A percentile compares a stretch with the other conserved stretches of the same genome.
Evolutionary conservation across 2,797 vertebrate species (phyloP).

Genomic region (Peromyscus melanophrys): DNA sequence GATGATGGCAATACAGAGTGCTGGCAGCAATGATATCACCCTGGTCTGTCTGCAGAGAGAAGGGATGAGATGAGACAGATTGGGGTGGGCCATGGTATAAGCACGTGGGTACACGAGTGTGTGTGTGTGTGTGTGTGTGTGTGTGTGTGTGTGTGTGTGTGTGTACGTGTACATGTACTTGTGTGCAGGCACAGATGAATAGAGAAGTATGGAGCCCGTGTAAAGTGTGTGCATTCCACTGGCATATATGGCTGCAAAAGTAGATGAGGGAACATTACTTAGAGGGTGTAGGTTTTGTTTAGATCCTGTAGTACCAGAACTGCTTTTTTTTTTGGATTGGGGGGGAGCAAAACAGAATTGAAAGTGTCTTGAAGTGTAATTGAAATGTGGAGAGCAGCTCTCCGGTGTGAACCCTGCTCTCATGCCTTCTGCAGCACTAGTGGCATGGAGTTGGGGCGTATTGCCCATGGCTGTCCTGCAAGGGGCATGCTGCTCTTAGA

Average conservation of each 20-base stretch:
- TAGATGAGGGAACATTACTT: neutral
- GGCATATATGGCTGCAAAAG: neutral
- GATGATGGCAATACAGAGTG: accelerated
- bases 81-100: neutral
- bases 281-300: neutral
- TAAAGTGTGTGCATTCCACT: neutral
- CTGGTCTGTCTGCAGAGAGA: neutral
- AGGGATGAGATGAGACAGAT: neutral
- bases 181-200: too few relatives aligned
- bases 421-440: neutral
- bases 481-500: neutral
- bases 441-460: neutral
- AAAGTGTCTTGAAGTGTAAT: neutral
- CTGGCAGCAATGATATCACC: accelerated
- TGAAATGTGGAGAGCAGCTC: too few relatives aligned
- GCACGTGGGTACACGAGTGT: accelerated
- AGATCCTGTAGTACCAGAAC: neutral
- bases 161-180: accelerated
- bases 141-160: neutral
- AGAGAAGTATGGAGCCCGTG: neutral
- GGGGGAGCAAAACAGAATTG: neutral
- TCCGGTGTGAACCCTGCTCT: too few relatives aligned
- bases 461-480: neutral
- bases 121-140: neutral
- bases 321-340: neutral